Evolutionary conservation across 2,888 invertebrate species (phyloP), one percentile per base, ranked within the genome.

Genomic region (Dolichomitus sp.): DNA sequence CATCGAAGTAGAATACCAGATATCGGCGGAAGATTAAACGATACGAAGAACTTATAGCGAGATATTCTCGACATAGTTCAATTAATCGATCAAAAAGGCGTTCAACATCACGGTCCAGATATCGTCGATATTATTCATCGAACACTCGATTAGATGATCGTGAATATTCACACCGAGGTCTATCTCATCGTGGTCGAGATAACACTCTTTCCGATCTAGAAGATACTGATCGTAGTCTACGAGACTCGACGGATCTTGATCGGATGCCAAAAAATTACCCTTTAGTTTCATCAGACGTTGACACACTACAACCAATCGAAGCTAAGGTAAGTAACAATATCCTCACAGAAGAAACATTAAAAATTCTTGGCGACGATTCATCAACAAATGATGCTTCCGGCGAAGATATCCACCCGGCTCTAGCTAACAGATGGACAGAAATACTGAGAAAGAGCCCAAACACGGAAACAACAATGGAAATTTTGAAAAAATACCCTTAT

Each of bases 191-290:
- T 57, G 57, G 12, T 57, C 57, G 57, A 57, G 27, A 6, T 1
- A 30, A 23, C 52, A 2, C 17, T 14, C n/a, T 33, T 52, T 45
- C 37, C 54, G 70, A 70, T 59, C 57, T 42, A 73, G 73, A 73
- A 45, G 48, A 42, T 57, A 14, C 33, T 57, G 61, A 73, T 45
- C 59, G 27, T 48, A 57, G 23, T 50, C 59, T 59, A 33, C 52
- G 73, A 59, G 73, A 59, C 37, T 73, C 61, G 61, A 61, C 73
- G 45, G 48, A 40, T 73, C 61, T 45, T 59, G 19, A 50, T 61
- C 73, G 45, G 23, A 57, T 37, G 30, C 54, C 27, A 59, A 17
- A 5, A 42, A 42, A 59, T 27, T n/a, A n/a, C n/a, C n/a, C n/a
- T n/a, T n/a, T n/a, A n/a, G n/a, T 27, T 19, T n/a, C 27, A 19